phyloP scores from a whole-genome alignment of 1,140 invertebrate species.

The Cotesia glomerata region DNA sequence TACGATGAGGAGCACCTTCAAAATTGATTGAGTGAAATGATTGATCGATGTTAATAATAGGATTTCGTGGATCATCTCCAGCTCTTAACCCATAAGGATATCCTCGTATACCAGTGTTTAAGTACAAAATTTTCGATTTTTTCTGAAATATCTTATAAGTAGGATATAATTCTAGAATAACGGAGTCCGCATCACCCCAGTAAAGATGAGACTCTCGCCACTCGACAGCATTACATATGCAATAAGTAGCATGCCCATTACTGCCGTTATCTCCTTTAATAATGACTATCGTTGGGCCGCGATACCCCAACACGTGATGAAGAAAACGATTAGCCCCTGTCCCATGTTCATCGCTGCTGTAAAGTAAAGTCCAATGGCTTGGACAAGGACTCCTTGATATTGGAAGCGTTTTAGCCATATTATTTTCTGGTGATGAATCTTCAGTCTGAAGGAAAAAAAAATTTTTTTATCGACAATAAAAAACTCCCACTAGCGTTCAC shows the following conservation, averaged over 20 bases:
- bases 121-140: constrained; percentile 79
- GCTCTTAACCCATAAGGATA: constrained; percentile 84
- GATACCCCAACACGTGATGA: constrained; percentile 85
- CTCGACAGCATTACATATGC: constrained; percentile 78
- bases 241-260: constrained; percentile 70
- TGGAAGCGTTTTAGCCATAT: constrained; percentile 47
- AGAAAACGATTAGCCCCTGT: constrained; percentile 85
- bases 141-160: constrained; percentile 74
- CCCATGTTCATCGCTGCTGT: constrained; percentile 83
- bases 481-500: background rate
- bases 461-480: too few relatives aligned
- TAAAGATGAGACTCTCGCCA: constrained; percentile 87
- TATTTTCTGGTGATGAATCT: constrained; percentile 46
- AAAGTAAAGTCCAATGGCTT: constrained; percentile 84
- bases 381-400: constrained; percentile 61
- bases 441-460: constrained; percentile 41
- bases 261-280: constrained; percentile 64
- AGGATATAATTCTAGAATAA: constrained; percentile 80
- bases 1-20: constrained; percentile 63
- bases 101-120: constrained; percentile 82
- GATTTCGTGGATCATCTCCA: constrained; percentile 78
- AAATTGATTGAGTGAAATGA: constrained; percentile 54
- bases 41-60: constrained; percentile 71
- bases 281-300: constrained; percentile 82
- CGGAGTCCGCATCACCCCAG: constrained; percentile 80